Evolutionary conservation across 2,797 vertebrate species (phyloP).

Genomic region (Gallinago nigripennis): DNA sequence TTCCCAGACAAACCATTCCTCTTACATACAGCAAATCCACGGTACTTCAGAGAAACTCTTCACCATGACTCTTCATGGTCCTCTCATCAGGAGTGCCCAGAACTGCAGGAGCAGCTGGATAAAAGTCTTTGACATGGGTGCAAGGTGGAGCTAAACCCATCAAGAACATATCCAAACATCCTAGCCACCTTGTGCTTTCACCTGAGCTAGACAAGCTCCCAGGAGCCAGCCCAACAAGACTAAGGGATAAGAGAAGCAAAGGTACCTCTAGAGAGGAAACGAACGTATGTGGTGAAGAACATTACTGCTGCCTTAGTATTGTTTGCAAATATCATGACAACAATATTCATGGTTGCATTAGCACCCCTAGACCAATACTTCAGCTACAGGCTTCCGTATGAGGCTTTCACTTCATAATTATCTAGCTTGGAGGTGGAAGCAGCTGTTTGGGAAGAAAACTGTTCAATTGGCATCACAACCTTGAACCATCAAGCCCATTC

Average conservation of each 20-base stretch:
- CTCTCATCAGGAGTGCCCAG: neutral
- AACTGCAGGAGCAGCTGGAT: neutral
- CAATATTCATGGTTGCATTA: neutral
- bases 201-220: neutral
- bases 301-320: neutral
- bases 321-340: neutral
- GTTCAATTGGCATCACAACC: neutral
- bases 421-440: neutral
- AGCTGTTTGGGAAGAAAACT: neutral
- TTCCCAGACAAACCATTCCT: neutral
- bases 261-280: neutral
- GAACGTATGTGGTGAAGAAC: neutral
- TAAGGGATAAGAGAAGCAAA: neutral
- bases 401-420: too few species aligned
- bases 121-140: neutral
- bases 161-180: neutral
- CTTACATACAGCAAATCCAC: neutral
- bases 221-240: neutral
- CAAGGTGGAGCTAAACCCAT: neutral
- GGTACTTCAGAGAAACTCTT: neutral
- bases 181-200: neutral
- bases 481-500: neutral
- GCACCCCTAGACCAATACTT: neutral
- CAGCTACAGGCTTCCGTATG: neutral
- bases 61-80: neutral